A percentile compares a stretch with the other conserved stretches of the same genome.
Evolutionary conservation across 2,113 vertebrate species (phyloP).

Genomic region (Gallinago jamesoni): DNA sequence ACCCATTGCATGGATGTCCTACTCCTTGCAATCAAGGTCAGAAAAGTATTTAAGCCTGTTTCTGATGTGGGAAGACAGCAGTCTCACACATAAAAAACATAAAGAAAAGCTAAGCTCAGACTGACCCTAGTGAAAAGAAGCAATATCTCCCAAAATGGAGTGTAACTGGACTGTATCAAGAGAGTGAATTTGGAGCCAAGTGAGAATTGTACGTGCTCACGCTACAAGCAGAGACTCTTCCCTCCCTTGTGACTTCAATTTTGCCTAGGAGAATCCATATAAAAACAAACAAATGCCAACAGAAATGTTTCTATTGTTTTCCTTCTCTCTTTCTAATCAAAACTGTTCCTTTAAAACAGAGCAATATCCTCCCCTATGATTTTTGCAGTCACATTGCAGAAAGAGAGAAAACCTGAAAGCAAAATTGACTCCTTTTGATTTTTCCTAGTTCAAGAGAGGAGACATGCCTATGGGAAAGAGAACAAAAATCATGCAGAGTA

Average conservation of each 20-base stretch:
- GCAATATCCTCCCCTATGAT: conserved; percentile 65
- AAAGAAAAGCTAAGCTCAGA: background rate
- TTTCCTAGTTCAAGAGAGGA: conserved; percentile 36
- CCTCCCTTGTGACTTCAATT: background rate
- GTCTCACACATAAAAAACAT: background rate
- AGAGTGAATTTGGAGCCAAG: background rate
- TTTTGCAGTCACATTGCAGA: conserved; percentile 47
- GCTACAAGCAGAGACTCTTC: background rate
- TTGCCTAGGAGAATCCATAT: conserved; percentile 26
- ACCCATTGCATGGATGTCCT: background rate
- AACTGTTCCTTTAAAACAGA: conserved; percentile 53
- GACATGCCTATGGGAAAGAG: conserved; percentile 36
- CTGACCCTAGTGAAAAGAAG: background rate
- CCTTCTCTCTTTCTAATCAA: conserved; percentile 48
- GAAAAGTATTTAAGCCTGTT: conserved; percentile 13
- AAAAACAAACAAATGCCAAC: conserved; percentile 60
- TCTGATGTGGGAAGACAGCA: conserved; percentile 16
- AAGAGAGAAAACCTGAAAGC: conserved; percentile 58
- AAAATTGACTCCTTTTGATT: conserved; percentile 61
- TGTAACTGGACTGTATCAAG: background rate
- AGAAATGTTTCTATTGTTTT: conserved; percentile 63
- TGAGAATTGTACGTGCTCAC: background rate
- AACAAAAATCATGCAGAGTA: conserved; percentile 30
- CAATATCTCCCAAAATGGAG: background rate
- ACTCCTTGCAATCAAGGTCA: conserved; percentile 26